Conservation (phyloP, 2,888 invertebrate species). For the Eremobia ochroleuca region DNA sequence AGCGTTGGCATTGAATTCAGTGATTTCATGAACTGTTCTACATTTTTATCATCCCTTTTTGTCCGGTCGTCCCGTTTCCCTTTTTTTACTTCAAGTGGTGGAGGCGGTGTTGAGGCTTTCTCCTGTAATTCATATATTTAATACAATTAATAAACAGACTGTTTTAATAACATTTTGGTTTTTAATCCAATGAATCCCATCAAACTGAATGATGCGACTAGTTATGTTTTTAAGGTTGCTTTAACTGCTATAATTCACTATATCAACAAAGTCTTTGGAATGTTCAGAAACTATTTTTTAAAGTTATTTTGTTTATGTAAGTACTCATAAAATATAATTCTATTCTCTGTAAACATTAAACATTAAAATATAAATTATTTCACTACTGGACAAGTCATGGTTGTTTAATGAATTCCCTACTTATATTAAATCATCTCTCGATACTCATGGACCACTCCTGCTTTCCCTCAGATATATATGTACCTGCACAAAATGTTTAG, state of each 20-base stretch:
- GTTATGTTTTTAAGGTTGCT: background rate
- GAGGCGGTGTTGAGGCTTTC: constrained; percentile 70
- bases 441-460: background rate
- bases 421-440: background rate
- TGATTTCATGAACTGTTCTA: constrained; percentile 93
- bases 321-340: background rate
- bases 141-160: background rate
- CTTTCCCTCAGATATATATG: background rate
- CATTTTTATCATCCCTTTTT: constrained; percentile 91
- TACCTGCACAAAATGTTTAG: background rate
- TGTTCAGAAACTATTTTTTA: background rate
- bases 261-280: background rate
- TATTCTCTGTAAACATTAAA: background rate
- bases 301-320: background rate
- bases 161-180: background rate
- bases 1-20: constrained; percentile 90
- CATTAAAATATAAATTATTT: background rate
- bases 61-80: constrained; percentile 84
- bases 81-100: constrained; percentile 77
- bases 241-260: background rate
- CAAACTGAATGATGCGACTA: background rate
- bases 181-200: background rate
- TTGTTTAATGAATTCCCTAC: background rate
- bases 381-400: background rate
- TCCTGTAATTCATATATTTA: constrained; percentile 73